phyloP scores from a whole-genome alignment of 2,113 vertebrate genomes.

The Coptodon rendalli region DNA sequence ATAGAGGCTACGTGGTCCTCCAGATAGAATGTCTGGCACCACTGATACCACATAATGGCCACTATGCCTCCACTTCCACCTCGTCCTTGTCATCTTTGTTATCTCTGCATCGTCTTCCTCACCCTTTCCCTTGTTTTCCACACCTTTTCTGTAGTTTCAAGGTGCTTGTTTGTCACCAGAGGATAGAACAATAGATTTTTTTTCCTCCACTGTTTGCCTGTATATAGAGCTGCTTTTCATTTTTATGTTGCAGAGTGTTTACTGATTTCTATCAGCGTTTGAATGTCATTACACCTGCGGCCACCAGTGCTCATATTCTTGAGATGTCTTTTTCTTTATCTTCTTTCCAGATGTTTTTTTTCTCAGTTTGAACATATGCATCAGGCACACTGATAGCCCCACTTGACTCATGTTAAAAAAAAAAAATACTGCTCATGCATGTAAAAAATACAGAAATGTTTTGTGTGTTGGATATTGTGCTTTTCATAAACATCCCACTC shows the following conservation, averaged over 20 bases:
- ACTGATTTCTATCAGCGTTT: constrained; percentile 51
- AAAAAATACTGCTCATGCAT: neutral
- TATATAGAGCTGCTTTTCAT: neutral
- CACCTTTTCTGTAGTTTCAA: constrained; percentile 18
- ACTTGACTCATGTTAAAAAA: constrained; percentile 28
- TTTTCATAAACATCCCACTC: constrained; percentile 1
- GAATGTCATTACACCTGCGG: constrained; percentile 40
- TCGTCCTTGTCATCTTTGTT: constrained; percentile 33
- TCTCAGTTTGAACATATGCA: neutral
- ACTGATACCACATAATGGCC: constrained; percentile 53
- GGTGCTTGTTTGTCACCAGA: constrained; percentile 3
- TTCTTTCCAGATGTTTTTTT: constrained; percentile 36
- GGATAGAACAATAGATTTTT: neutral
- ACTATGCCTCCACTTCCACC: constrained; percentile 40
- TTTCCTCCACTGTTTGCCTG: neutral
- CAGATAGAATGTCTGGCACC: constrained; percentile 66
- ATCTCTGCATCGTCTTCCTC: constrained; percentile 39
- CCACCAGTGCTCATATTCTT: constrained; percentile 5
- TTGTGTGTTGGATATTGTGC: neutral
- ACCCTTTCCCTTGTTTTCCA: constrained; percentile 18
- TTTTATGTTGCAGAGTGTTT: constrained; percentile 33
- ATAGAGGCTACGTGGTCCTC: constrained; percentile 45
- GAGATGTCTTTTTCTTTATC: constrained; percentile 38
- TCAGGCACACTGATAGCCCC: constrained; percentile 7
- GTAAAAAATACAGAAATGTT: constrained; percentile 9